Percentiles rank a stretch among this genome's conserved stretches.
phyloP scores from a whole-genome alignment of 2,888 invertebrate genomes.

The Diadegma fenestrale region DNA sequence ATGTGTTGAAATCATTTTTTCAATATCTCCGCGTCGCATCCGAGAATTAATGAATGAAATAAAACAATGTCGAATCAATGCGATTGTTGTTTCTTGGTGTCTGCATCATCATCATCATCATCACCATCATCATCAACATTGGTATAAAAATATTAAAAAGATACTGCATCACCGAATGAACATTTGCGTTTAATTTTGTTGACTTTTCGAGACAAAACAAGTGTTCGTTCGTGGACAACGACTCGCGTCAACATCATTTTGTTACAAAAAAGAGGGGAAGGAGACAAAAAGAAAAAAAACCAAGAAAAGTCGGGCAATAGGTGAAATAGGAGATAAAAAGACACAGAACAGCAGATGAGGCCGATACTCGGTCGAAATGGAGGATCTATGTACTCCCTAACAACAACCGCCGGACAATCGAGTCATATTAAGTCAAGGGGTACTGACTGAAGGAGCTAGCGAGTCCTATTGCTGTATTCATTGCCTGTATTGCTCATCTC shows the following conservation, averaged over 20 bases:
- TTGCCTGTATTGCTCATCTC: slow-evolving; percentile 83
- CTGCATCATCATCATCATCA: no score
- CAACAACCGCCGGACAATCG: slow-evolving; percentile 77
- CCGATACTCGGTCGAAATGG: slow-evolving; percentile 40
- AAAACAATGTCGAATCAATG: no score
- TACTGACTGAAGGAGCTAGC: slow-evolving; percentile 85
- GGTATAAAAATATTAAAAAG: slow-evolving; percentile 21
- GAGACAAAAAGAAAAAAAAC: slow-evolving; percentile 58
- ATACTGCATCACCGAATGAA: slow-evolving; percentile 2
- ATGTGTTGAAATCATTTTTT: slow-evolving; percentile 27
- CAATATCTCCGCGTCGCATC: no score
- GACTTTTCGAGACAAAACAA: no score
- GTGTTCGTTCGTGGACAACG: no score
- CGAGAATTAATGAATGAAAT: no score
- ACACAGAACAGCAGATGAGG: no score
- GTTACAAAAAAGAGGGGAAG: background rate
- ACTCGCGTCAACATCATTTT: no score
- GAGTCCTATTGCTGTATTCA: slow-evolving; percentile 82
- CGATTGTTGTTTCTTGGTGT: background rate
- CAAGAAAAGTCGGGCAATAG: slow-evolving; percentile 23
- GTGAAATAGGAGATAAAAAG: no score
- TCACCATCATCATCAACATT: slow-evolving; percentile 54
- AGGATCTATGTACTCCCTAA: slow-evolving; percentile 85
- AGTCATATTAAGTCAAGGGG: slow-evolving; percentile 78
- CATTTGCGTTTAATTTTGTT: background rate